Evolutionary conservation across 2,888 invertebrate genomes (phyloP).

Genomic region (Lottia scabra): DNA sequence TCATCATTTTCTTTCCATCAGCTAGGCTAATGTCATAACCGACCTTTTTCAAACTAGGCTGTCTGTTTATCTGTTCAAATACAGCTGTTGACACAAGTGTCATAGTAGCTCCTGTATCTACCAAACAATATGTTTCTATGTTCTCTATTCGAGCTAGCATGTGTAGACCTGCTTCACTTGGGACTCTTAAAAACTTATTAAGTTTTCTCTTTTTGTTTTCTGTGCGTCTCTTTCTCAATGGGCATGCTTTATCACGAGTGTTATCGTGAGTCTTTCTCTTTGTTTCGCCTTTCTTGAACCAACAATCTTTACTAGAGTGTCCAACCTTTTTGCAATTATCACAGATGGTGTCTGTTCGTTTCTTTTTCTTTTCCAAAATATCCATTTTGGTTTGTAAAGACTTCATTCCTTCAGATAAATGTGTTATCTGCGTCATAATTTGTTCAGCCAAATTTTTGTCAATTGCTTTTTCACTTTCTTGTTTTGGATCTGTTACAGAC

Average conservation of each 20-base stretch:
- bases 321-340: neutral
- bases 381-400: no score
- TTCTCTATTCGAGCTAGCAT: neutral
- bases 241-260: no score
- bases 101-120: neutral
- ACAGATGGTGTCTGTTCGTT: neutral
- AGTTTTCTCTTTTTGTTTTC: neutral
- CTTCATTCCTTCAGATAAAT: no score
- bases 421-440: no score
- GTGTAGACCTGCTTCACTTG: neutral
- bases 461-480: no score
- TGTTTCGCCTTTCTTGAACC: no score
- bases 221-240: neutral
- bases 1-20: neutral
- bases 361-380: no score
- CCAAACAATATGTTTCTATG: neutral
- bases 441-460: no score
- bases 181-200: neutral
- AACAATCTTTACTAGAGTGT: neutral
- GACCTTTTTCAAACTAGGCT: neutral
- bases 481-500: neutral
- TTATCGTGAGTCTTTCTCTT: no score
- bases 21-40: neutral
- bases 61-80: neutral
- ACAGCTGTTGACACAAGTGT: neutral